Evolutionary conservation across 2,888 invertebrate genomes (phyloP), one percentile per base, ranked within the genome.

Genomic region (Zaprionus lineosus): DNA sequence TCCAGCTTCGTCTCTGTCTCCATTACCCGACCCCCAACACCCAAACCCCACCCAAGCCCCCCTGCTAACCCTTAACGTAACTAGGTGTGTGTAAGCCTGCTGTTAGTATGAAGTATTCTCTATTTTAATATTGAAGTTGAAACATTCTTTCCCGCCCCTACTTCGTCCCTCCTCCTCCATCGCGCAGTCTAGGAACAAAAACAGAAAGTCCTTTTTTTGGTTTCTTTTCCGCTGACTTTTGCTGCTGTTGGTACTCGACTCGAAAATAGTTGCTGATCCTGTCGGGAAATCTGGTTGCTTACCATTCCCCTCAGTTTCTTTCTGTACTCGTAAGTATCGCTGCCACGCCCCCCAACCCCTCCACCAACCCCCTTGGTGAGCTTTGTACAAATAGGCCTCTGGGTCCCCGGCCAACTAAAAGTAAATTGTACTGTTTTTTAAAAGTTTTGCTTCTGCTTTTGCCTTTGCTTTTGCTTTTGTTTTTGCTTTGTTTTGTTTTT

Each of bases 391-490:
- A 18, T 24, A 48, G 48, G 37, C 31, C 51, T 26, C 18, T 14
- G 11, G 28, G 34, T 15, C 56, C 53, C 39, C 59, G 40, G 24
- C 50, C 47, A 59, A 82, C 85, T 84, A 71, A 75, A 68, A 50
- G 52, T 77, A 72, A 81, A 64, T 84, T 81, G 84, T 84, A 81
- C 81, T 79, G 58, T 74, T 41, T 65, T 34, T 40, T n/a, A n/a
- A n/a, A n/a, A n/a, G n/a, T 44, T 46, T 46, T 40, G 4, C 6
- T 18, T n/a, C n/a, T 11, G 58, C 43, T 28, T 7, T 14, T 16
- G 21, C 21, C 3, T n/a, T 16, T 34, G 24, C 24, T n/a, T n/a
- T 14, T 40, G 21, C 4, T 40, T 56, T 50, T 7, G 12, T 36
- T 39, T 28, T 3, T 24, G 11, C 12, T 44, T 37, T 53, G 15